phyloP scores from a whole-genome alignment of 2,888 invertebrate genomes.

The Tenthredo notha region DNA sequence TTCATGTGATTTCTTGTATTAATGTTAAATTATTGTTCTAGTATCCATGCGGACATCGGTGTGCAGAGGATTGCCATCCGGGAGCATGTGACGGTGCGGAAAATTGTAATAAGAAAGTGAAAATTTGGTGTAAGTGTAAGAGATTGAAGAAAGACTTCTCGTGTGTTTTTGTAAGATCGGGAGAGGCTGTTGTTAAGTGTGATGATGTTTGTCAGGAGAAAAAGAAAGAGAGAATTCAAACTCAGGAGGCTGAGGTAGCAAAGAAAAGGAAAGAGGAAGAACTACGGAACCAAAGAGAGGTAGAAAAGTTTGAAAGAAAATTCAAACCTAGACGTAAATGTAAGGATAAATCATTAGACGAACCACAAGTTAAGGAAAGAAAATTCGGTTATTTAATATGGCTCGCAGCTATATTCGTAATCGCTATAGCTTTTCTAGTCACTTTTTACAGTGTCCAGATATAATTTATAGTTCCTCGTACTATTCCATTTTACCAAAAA shows the following conservation, averaged over 20 bases:
- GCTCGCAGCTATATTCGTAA: conserved; percentile 16
- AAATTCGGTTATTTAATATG: conserved; percentile 9
- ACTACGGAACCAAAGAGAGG: conserved; percentile 85
- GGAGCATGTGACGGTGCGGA: conserved; percentile 85
- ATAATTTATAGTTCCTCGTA: conserved; percentile 7
- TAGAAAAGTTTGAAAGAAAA: conserved; percentile 89
- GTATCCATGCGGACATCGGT: conserved; percentile 92
- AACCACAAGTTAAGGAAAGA: neutral
- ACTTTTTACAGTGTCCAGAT: conserved; percentile 18
- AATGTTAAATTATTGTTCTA: conserved; percentile 73
- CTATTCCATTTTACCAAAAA: conserved; percentile 40
- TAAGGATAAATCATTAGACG: conserved; percentile 62
- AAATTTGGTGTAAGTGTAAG: conserved; percentile 89
- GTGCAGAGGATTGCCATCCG: conserved; percentile 86
- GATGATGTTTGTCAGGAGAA: conserved; percentile 84
- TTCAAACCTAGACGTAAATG: conserved; percentile 78
- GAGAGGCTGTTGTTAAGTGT: conserved; percentile 81
- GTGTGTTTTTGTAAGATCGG: conserved; percentile 72
- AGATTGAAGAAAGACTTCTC: conserved; percentile 87
- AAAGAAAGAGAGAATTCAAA: conserved; percentile 80
- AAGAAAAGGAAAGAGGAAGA: conserved; percentile 83
- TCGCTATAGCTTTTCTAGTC: conserved; percentile 32
- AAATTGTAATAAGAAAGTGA: conserved; percentile 89
- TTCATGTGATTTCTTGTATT: neutral
- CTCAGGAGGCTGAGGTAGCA: conserved; percentile 81